These are phyloP conservation scores for Aleiodes sp. DNA, from an alignment of 1,140 invertebrate genomes.

Conservation along the genomic window DNA sequence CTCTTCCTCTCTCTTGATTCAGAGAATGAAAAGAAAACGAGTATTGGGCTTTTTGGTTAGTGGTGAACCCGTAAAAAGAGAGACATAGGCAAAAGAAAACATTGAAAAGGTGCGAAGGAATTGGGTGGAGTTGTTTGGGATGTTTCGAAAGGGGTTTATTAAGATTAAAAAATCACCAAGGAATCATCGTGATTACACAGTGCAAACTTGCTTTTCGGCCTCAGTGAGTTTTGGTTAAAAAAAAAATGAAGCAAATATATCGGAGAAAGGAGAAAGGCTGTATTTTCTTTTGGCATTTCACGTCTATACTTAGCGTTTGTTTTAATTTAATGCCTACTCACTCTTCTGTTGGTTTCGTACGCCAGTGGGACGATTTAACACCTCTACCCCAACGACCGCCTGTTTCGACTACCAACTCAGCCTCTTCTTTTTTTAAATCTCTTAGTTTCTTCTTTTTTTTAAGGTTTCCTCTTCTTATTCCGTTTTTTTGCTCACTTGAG, in stretches of 20 bases:
- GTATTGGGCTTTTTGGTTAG: background rate
- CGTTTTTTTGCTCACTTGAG: too few species aligned
- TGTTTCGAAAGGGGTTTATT: conserved; percentile 10
- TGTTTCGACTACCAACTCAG: conserved; percentile 7
- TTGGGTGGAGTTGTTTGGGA: conserved; percentile 10
- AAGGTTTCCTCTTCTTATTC: too few species aligned
- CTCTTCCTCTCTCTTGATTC: conserved; percentile 1
- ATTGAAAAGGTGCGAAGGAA: conserved; percentile 13
- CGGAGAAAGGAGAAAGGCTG: conserved; percentile 11
- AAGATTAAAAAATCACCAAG: conserved; percentile 18
- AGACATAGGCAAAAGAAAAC: background rate
- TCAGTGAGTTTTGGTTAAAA: too few species aligned
- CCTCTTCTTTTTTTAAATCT: background rate
- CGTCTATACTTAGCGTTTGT: conserved; percentile 16
- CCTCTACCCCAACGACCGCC: conserved; percentile 7
- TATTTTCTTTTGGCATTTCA: conserved; percentile 14
- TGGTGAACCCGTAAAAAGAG: background rate
- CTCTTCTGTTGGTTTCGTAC: background rate
- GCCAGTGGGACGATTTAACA: conserved; percentile 17
- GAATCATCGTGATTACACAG: conserved; percentile 16
- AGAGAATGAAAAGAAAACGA: background rate
- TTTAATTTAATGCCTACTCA: background rate
- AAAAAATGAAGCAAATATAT: too few species aligned
- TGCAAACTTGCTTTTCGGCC: background rate
- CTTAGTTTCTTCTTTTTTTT: background rate